phyloP scores from a whole-genome alignment of 1,140 invertebrate genomes.

The Orchestia grillus region DNA sequence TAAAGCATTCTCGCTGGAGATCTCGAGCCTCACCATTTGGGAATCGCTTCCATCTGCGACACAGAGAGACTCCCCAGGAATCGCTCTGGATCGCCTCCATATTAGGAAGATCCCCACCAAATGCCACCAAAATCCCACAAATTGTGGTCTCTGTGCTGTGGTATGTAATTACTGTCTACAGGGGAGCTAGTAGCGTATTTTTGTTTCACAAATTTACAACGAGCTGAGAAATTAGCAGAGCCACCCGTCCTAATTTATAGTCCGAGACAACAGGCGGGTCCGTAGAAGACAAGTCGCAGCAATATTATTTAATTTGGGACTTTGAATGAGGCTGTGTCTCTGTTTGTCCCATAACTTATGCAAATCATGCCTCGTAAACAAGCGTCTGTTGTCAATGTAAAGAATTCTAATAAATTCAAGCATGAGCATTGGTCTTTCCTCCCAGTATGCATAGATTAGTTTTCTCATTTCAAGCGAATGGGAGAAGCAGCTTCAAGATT shows the following conservation, averaged over 20 bases:
- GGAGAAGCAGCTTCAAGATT: too few relatives aligned
- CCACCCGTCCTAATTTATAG: slow-evolving; percentile 48
- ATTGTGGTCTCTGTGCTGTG: slow-evolving; percentile 43
- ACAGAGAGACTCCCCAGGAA: too few relatives aligned
- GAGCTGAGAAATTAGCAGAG: slow-evolving; percentile 42
- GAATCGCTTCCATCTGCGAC: too few relatives aligned
- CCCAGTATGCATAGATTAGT: too few relatives aligned
- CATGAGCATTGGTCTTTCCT: not conserved
- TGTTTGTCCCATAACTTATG: slow-evolving; percentile 34
- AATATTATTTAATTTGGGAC: slow-evolving; percentile 45
- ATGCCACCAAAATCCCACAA: slow-evolving; percentile 40
- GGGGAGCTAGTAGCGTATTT: slow-evolving; percentile 43
- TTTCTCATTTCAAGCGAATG: too few relatives aligned
- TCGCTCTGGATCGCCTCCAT: too few relatives aligned
- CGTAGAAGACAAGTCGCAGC: not conserved
- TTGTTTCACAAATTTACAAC: slow-evolving; percentile 50
- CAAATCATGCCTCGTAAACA: slow-evolving; percentile 23
- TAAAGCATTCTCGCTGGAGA: too few relatives aligned
- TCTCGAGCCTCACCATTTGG: too few relatives aligned
- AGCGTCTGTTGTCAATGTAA: not conserved
- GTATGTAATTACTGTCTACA: slow-evolving; percentile 51
- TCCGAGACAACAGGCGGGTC: not conserved
- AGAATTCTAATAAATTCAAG: slow-evolving; percentile 1
- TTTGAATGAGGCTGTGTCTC: not conserved
- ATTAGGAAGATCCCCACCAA: not conserved